Base-by-base conservation (phyloP, 2,888 invertebrate species). In the Keiferia lycopersicella region DNA sequence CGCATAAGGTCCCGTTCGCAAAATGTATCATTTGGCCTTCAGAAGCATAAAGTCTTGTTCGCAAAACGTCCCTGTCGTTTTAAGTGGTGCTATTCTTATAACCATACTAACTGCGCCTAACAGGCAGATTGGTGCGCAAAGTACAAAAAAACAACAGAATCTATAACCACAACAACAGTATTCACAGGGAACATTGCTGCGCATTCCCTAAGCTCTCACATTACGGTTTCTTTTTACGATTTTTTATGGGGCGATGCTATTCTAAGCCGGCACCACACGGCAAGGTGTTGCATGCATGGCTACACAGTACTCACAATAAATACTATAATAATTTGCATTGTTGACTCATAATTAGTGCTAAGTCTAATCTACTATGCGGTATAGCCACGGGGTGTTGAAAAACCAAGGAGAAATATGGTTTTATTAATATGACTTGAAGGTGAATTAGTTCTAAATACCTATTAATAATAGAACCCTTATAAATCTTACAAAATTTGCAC, bases 291-390 rank as follows among this genome's bases (percentile, higher is more conserved):
- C 45, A 45, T 45, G 45, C 45, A 45, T 45, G 45, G 45, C 45
- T 26, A 7, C 51, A 53, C 22, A 22, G 26, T n/a, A n/a, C n/a
- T n/a, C n/a, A n/a, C n/a, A n/a, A 14, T 22, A 22, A 53, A 20
- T 53, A 22, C 14, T 26, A 53, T 53, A 22, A 53, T 53, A 53
- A 53, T 22, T 53, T 53, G 51, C 51, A 53, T 53, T 53, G 51
- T 53, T 53, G 22, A 22, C 51, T 26, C 22, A 53, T 53, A 53
- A 53, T 45, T 45, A 45, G 45, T n/a, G n/a, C 14, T 45, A 1
- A 16, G 45, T 45, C 16, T 45, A 45, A 45, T 45, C 45, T 16
- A 16, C 45, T n/a, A 45, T 16, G 45, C 45, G 11, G 16, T 45
- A 45, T 45, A 45, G 45, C 45, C 16, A 45, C n/a, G 16, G 45